Base-by-base conservation (phyloP, 2,113 vertebrate genomes). In the Chlamydotis undulata region DNA sequence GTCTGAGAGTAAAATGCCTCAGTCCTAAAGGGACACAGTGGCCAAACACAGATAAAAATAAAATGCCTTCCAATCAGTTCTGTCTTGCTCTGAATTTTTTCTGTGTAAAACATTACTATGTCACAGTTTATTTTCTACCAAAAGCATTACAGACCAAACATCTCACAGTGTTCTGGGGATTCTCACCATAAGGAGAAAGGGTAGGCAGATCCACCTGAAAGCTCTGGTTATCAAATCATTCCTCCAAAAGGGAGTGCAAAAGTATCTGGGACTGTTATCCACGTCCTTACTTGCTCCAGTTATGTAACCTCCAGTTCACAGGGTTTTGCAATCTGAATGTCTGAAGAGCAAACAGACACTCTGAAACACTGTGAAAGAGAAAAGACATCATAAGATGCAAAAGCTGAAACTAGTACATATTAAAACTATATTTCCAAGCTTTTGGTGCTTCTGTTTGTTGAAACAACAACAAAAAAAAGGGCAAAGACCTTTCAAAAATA, bases 91-190 rank as follows among this genome's bases (percentile, higher is more conserved):
- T 0, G 0, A 26, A 31, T 67, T 49, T 56, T 63, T 22, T 39
- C 52, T 29, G 8, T 14, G 23, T 47, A 35, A 83, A 92, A 64
- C 2, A 31, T 28, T 53, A 31, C 3, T 9, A 14, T 0, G 0
- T 53, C 25, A 26, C 35, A 33, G 15, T 60, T 14, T 31, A 7
- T 35, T 73, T 81, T 45, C 29, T 35, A 33, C 4, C 63, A 47
- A 69, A 87, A 84, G 5, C 1, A 0, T 16, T 65, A 31, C 16
- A 71, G 29, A 53, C 50, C 12, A 88, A 91, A 29, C 2, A 8
- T 19, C 14, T 39, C 9, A 12, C 0, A 2, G 3, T 35, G 3
- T 55, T 93, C 47, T 37, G 19, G 35, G 19, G 15, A 74, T 60
- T 76, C 63, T 64, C n/a, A 37, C 12, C 2, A 2, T 52, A 28